These are phyloP conservation scores for Eulemur coronatus DNA, from an alignment of 2,797 vertebrate species.

Conservation along the genomic window DNA sequence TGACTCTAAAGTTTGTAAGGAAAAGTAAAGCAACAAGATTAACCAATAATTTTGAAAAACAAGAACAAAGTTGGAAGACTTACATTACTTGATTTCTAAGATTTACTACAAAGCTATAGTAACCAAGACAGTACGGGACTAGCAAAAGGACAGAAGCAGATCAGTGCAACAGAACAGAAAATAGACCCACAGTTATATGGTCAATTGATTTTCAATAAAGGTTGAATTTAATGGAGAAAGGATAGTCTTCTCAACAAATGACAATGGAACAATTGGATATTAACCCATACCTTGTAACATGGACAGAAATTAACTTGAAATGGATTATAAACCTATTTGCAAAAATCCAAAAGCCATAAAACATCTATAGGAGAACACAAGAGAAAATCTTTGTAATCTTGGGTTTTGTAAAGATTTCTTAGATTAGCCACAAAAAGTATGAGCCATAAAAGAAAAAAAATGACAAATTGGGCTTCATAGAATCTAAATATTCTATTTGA, in stretches of 20 bases:
- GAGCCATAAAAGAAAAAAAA: not conserved
- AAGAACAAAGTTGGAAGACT: not conserved
- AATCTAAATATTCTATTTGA: not conserved
- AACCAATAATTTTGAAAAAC: not conserved
- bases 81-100: not conserved
- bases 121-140: not conserved
- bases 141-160: not conserved
- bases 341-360: not conserved
- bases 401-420: not conserved
- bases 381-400: not conserved
- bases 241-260: not conserved
- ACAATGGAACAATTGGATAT: not conserved
- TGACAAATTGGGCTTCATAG: not conserved
- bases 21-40: not conserved
- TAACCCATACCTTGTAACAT: not conserved
- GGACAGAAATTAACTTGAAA: not conserved
- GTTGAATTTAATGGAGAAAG: not conserved
- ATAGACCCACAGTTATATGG: not conserved
- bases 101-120: not conserved
- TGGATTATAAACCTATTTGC: not conserved
- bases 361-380: not conserved
- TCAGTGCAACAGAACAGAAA: not conserved
- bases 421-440: not conserved
- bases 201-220: conserved; percentile 33
- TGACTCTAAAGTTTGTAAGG: not conserved